Conservation (phyloP, 2,113 vertebrate genomes). For the Trachemys scripta region DNA sequence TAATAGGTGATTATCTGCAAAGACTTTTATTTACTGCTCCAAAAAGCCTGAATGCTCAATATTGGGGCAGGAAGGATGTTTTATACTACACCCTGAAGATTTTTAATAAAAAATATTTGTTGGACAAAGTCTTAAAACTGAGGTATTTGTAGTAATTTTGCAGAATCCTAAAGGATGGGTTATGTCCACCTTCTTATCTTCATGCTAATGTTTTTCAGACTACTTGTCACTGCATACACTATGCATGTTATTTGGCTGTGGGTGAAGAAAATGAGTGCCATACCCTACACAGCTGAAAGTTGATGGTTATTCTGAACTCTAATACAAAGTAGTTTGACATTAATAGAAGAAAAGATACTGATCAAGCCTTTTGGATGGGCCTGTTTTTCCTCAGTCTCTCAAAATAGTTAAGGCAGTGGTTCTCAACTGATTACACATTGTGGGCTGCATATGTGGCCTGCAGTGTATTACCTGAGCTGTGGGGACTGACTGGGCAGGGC, state of each 20-base stretch:
- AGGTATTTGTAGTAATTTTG: background rate
- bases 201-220: background rate
- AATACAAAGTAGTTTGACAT: fast-evolving
- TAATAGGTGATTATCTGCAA: background rate
- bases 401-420: background rate
- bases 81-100: background rate
- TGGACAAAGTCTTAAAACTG: background rate
- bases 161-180: background rate
- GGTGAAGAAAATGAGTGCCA: background rate
- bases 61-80: background rate
- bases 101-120: background rate
- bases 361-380: background rate
- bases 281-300: background rate
- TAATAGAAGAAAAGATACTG: background rate
- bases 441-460: too few relatives aligned
- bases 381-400: background rate
- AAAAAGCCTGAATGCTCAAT: background rate
- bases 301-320: background rate
- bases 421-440: too few relatives aligned
- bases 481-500: too few relatives aligned
- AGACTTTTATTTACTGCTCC: background rate
- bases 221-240: background rate
- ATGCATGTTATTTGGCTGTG: background rate
- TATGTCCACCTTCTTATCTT: background rate
- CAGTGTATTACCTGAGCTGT: too few relatives aligned